Percentiles rank a stretch among this genome's conserved stretches.
Conservation (phyloP, 2,113 vertebrate species). For the Emydocephalus ijimae region DNA sequence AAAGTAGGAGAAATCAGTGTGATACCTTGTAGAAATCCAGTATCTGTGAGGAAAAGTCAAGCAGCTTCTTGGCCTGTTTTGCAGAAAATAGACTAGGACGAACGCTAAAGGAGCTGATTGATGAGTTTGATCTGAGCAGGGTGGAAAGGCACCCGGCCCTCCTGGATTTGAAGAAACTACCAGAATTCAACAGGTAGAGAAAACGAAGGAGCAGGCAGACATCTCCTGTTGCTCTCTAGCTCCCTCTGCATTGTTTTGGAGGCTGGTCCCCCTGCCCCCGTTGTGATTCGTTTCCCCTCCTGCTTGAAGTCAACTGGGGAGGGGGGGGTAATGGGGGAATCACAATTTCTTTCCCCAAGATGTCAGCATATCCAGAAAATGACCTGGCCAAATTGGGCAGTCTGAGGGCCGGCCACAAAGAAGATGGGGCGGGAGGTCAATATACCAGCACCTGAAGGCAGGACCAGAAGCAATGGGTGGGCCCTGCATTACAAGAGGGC, state of each 20-base stretch:
- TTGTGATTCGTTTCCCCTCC: background rate
- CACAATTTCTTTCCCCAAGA: background rate
- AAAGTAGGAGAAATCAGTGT: background rate
- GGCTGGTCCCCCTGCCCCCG: background rate
- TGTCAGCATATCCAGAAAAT: background rate
- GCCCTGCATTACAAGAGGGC: background rate
- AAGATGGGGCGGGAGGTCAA: background rate
- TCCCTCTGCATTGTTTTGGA: background rate
- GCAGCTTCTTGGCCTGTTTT: constrained; percentile 26
- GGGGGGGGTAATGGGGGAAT: background rate
- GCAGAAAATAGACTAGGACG: constrained; percentile 85
- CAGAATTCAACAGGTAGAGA: constrained; percentile 87
- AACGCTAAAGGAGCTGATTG: constrained; percentile 79
- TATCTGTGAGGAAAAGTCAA: rapidly evolving
- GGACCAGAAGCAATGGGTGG: too few species aligned
- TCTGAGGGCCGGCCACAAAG: background rate
- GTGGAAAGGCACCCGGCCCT: constrained; percentile 89
- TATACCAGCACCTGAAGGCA: too few species aligned
- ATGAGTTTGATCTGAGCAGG: constrained; percentile 82
- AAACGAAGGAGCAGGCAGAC: background rate
- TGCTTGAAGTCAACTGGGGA: background rate
- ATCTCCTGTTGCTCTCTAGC: rapidly evolving
- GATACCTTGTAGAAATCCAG: background rate
- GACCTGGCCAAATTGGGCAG: background rate
- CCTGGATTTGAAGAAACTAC: constrained; percentile 85